Conservation (phyloP, 1,140 invertebrate genomes). For the Hycleus cichorii region DNA sequence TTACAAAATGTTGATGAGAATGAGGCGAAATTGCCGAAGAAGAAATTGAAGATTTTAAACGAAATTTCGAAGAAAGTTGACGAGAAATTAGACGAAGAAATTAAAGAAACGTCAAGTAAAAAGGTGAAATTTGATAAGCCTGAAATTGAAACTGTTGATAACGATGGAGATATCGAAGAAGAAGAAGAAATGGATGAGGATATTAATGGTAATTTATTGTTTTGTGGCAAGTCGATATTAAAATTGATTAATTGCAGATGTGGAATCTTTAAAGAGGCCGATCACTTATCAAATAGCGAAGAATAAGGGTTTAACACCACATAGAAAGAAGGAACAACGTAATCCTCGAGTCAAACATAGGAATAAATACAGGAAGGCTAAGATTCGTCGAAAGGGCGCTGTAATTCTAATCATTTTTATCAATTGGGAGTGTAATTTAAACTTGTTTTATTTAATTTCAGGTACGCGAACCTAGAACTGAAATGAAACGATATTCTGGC, state of each 20-base stretch:
- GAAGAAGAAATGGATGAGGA: slow-evolving; percentile 14
- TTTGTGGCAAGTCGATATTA: neutral
- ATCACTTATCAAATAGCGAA: slow-evolving; percentile 92
- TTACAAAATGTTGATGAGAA: slow-evolving; percentile 17
- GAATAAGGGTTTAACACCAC: slow-evolving; percentile 87
- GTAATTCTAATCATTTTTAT: slow-evolving; percentile 38
- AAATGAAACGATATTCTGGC: slow-evolving; percentile 73
- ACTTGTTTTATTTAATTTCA: slow-evolving; percentile 48
- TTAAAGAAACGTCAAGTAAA: slow-evolving; percentile 42
- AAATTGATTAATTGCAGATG: slow-evolving; percentile 19
- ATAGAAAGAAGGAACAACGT: slow-evolving; percentile 80
- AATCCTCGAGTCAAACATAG: slow-evolving; percentile 93
- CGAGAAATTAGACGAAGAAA: slow-evolving; percentile 32
- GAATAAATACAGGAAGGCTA: slow-evolving; percentile 83
- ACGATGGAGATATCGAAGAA: slow-evolving; percentile 32
- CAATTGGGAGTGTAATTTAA: slow-evolving; percentile 7
- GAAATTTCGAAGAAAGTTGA: slow-evolving; percentile 27
- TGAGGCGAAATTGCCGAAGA: slow-evolving; percentile 3
- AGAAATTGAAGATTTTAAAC: slow-evolving; percentile 37
- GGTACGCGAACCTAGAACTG: slow-evolving; percentile 61
- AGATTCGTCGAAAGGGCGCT: slow-evolving; percentile 82
- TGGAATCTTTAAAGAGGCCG: slow-evolving; percentile 55
- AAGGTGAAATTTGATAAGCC: slow-evolving; percentile 22
- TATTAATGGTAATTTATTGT: slow-evolving; percentile 28
- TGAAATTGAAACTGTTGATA: slow-evolving; percentile 34